A percentile compares a stretch with the other conserved stretches of the same genome.
phyloP scores from a whole-genome alignment of 2,888 invertebrate species.

The Hydrotaea cyrtoneurina region DNA sequence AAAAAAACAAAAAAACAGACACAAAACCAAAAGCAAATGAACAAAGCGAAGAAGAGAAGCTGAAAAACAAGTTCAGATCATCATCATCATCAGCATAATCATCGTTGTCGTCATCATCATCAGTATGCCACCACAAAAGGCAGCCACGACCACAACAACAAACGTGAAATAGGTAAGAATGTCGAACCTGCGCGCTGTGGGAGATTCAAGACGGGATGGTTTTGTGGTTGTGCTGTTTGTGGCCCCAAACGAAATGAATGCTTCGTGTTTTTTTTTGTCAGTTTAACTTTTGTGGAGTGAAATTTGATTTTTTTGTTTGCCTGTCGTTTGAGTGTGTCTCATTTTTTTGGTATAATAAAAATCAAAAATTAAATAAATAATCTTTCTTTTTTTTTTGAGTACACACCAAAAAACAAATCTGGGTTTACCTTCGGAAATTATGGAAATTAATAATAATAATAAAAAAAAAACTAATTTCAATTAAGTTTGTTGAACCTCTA shows the following conservation, averaged over 20 bases:
- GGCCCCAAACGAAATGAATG: not conserved
- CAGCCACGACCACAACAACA: conserved; percentile 11
- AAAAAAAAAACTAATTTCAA: not conserved
- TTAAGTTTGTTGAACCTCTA: no score
- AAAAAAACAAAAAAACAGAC: not conserved
- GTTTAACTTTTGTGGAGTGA: not conserved
- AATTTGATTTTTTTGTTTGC: no score
- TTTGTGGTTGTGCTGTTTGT: not conserved
- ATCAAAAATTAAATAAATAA: no score
- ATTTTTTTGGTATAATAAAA: no score
- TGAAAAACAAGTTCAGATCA: conserved; percentile 45
- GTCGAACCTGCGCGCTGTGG: conserved; percentile 1
- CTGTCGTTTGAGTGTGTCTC: no score
- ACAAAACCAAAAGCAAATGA: conserved; percentile 22
- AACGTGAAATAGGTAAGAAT: conserved; percentile 12
- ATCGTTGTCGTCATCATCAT: not conserved
- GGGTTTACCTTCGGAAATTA: no score
- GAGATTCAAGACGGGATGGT: conserved; percentile 15
- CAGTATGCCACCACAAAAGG: not conserved
- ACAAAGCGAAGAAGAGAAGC: conserved; percentile 28
- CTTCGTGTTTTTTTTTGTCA: not conserved
- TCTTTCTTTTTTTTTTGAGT: not conserved
- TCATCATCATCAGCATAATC: conserved; percentile 32
- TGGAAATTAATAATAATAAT: not conserved
- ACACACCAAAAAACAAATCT: no score